Evolutionary conservation across 2,888 invertebrate genomes (phyloP), one percentile per base, ranked within the genome.

Genomic region (Eilema caniola): DNA sequence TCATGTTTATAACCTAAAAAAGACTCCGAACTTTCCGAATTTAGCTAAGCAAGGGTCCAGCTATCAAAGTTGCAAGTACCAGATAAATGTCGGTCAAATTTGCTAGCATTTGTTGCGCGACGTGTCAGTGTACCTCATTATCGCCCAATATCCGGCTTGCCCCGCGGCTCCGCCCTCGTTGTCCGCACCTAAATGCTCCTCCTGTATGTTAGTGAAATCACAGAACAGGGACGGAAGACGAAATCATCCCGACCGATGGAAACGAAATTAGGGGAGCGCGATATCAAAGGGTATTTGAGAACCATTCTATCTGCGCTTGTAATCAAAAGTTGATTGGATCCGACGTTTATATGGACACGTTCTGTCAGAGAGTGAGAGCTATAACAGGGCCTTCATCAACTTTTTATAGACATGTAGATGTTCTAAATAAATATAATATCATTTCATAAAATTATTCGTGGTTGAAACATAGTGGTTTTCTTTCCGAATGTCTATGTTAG

Each of bases 171-270:
- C 47, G 53, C 53, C 53, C 53, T 10, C n/a, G 53, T n/a, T 8
- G 53, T 53, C 53, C 53, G 53, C 53, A 53, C 53, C n/a, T 53
- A 53, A 53, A 53, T 53, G 53, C 2, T 53, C 53, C 20, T 10
- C n/a, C 53, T 53, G n/a, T 53, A 53, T 53, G n/a, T 53, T n/a
- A 53, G 53, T 53, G n/a, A n/a, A 53, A 53, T 53, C 53, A 53
- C 53, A 53, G 53, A 53, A n/a, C 53, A 53, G 53, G 53, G 53
- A n/a, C 53, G n/a, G 53, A 47, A 53, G 53, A n/a, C 53, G 53
- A 53, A 53, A 53, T 53, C 53, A 53, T 53, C 20, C 53, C 53
- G 53, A 53, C 53, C 53, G 53, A 53, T 53, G 20, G 53, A 53
- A 53, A 53, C 53, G 53, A 53, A 53, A 53, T 53, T 53, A 53